A percentile compares a stretch with the other conserved stretches of the same genome.
Evolutionary conservation across 2,797 vertebrate species (phyloP).

Genomic region (Dendrocincla tyrannina): DNA sequence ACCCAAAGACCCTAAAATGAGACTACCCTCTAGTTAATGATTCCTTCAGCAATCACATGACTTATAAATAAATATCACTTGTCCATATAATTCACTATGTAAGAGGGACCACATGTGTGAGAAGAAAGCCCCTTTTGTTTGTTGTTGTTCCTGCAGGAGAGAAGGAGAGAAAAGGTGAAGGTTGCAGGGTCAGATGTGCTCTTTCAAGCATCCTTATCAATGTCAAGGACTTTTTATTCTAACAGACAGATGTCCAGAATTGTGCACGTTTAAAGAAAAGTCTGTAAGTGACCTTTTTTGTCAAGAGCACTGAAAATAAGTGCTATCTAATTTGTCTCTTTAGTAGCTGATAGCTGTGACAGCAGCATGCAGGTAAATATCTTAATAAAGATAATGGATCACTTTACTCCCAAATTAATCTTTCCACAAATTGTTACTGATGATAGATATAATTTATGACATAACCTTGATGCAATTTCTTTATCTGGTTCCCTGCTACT

Average conservation of each 20-base stretch:
- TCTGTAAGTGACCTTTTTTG: not conserved
- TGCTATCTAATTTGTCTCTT: not conserved
- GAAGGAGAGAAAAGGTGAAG: not conserved
- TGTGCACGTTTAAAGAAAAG: not conserved
- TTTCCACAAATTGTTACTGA: not conserved
- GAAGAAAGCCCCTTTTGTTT: not conserved
- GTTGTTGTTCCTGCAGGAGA: not conserved
- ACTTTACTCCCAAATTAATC: not conserved
- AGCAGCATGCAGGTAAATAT: not conserved
- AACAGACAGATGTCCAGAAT: not conserved
- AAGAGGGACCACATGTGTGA: not conserved
- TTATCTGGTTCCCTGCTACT: not conserved
- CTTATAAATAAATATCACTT: not conserved
- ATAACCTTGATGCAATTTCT: not conserved
- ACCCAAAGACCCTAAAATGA: not conserved
- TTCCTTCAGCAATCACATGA: not conserved
- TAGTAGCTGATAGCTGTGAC: not conserved
- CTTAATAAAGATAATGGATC: not conserved
- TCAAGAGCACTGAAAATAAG: not conserved
- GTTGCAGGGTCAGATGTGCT: not conserved
- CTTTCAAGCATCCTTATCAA: not conserved
- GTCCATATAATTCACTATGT: not conserved
- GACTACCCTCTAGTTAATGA: not conserved
- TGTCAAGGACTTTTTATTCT: not conserved
- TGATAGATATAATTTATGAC: not conserved